Base-by-base conservation (phyloP, 2,113 vertebrate genomes). In the Xyrauchen texanus region DNA sequence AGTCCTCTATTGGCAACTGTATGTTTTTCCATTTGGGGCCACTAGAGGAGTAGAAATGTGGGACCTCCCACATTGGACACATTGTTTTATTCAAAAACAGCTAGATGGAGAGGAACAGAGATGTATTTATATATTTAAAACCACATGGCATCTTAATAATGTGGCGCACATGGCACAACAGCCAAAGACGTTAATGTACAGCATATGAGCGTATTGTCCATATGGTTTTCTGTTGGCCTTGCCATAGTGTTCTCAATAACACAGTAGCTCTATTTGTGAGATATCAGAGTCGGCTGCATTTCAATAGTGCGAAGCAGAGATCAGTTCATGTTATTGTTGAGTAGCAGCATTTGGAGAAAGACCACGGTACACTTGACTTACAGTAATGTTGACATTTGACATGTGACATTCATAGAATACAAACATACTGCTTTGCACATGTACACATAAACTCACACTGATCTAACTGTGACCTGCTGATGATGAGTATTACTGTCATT, bases 381-480 rank as follows among this genome's bases (percentile, higher is more conserved):
- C 21, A 3, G 21, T 34, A 34, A 34, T 34, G 21, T 34, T 34
- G 21, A 34, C 21, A 62, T 70, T 44, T 70, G 52, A 55, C 68
- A 45, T 51, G 34, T 49, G 71, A 62, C 45, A 63, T 74, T 60
- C 62, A 21, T 13, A 63, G 51, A 51, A 74, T 34, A 61, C 46
- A 74, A 62, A 62, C 45, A 21, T 10, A 12, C 58, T 13, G 45
- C 44, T 72, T 34, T 57, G 52, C 3, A 21, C 52, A 46, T 72
- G 13, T 34, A 34, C 21, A 34, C 1, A 34, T 34, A 34, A 34
- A 34, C 21, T 34, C 13, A 57, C 21, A n/a, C 2, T 49, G 47
- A 12, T 2, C 21, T 8, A 73, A 16, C 57, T 13, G 12, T 34
- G 21, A 45, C 15, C 58, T 74, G 71, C 9, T 13, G 71, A 74